Evolutionary conservation across 2,888 invertebrate species (phyloP).

Genomic region (Morpho achilles): DNA sequence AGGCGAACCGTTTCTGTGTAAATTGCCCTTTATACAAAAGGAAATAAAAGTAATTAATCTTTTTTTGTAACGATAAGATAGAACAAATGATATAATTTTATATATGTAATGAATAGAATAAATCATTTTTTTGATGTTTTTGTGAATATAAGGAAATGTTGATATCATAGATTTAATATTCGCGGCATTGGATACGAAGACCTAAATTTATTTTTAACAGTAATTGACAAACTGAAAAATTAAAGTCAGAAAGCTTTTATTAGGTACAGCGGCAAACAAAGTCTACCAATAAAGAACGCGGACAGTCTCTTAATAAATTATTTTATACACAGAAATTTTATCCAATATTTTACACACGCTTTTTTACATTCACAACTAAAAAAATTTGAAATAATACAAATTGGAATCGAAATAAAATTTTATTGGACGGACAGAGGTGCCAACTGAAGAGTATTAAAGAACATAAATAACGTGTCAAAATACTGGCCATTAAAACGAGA

Average conservation of each 20-base stretch:
- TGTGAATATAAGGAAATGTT: neutral
- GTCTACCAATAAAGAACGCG: conserved; percentile 51
- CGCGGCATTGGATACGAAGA: conserved; percentile 3
- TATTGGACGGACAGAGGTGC: conserved; percentile 72
- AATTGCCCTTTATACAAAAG: too few species aligned
- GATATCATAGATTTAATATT: neutral
- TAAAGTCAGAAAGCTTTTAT: conserved; percentile 49
- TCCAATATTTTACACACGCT: conserved; percentile 48
- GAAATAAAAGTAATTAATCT: too few species aligned
- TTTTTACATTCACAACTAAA: conserved; percentile 46
- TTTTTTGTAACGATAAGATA: too few species aligned
- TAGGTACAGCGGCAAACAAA: conserved; percentile 63
- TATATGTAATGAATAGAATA: too few species aligned
- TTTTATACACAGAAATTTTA: conserved; percentile 62
- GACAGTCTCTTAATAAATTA: conserved; percentile 65
- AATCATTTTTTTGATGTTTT: neutral
- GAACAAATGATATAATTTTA: too few species aligned
- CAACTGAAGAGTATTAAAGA: conserved; percentile 42
- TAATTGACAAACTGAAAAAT: conserved; percentile 25
- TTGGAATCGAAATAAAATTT: conserved; percentile 39
- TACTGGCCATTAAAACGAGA: conserved; percentile 29
- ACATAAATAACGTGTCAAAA: conserved; percentile 28
- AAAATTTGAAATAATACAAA: conserved; percentile 26
- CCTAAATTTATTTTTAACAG: conserved; percentile 4
- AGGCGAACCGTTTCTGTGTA: too few species aligned